phyloP scores from a whole-genome alignment of 2,888 invertebrate species.

The Melanophora roralis region DNA sequence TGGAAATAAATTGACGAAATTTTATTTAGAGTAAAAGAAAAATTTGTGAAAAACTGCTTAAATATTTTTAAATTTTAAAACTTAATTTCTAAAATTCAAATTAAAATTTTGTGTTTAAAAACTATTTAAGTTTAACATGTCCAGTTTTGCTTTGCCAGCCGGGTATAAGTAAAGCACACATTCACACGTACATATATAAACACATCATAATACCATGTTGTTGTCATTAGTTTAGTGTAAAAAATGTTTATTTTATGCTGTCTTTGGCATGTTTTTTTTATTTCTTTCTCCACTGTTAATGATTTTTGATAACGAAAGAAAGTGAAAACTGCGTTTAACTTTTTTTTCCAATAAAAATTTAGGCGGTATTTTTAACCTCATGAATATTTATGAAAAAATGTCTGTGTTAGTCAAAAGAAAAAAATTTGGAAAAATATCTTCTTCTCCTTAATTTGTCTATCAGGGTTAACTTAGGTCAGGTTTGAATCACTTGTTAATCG shows the following conservation, averaged over 20 bases:
- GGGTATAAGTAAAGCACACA: too few relatives aligned
- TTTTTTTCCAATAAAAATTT: conserved; percentile 44
- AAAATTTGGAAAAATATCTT: conserved; percentile 1
- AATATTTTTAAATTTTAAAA: too few relatives aligned
- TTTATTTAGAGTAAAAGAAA: too few relatives aligned
- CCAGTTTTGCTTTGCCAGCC: too few relatives aligned
- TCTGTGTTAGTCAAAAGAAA: neutral
- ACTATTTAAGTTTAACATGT: too few relatives aligned
- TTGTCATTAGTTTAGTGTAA: conserved; percentile 55
- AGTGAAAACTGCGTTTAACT: conserved; percentile 47
- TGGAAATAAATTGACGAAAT: too few relatives aligned
- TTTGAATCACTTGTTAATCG: conserved; percentile 5
- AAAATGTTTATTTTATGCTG: conserved; percentile 50
- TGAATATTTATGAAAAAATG: conserved; percentile 54
- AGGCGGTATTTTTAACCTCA: conserved; percentile 55
- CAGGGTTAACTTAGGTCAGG: conserved; percentile 47
- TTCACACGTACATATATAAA: neutral
- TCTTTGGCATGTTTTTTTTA: conserved; percentile 2
- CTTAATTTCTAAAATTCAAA: too few relatives aligned
- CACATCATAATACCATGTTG: conserved; percentile 30
- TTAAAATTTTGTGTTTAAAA: too few relatives aligned
- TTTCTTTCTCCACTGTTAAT: conserved; percentile 6
- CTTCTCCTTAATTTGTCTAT: conserved; percentile 41
- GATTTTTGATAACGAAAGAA: conserved; percentile 61
- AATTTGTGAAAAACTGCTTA: too few relatives aligned